Evolutionary conservation across 2,797 vertebrate genomes (phyloP).

Genomic region (Fistularia tabacaria): DNA sequence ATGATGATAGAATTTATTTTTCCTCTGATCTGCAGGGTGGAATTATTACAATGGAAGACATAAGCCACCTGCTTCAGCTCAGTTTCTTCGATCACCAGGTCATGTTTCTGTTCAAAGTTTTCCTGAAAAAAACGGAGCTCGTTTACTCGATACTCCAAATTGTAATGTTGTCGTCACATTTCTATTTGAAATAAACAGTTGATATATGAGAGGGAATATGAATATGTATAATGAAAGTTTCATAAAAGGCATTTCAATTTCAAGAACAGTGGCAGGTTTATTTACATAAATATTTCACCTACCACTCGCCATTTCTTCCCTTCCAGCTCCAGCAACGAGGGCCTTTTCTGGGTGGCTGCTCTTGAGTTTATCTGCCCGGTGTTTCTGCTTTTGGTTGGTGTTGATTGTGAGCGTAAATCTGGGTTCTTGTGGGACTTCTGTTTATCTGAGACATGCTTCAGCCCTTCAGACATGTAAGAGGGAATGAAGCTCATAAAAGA

Average conservation of each 20-base stretch:
- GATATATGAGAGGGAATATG: background rate
- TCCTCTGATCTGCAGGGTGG: constrained; percentile 90
- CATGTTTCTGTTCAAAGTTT: constrained; percentile 87
- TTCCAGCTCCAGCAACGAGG: constrained; percentile 87
- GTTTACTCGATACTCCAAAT: background rate
- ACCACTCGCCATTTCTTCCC: constrained; percentile 99
- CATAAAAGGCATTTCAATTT: background rate
- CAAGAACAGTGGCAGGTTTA: background rate
- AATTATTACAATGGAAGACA: constrained; percentile 87
- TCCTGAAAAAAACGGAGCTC: constrained; percentile 72
- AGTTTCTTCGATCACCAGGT: constrained; percentile 88
- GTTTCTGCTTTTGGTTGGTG: constrained; percentile 74
- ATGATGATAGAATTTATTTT: constrained; percentile 97
- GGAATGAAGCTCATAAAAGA: background rate
- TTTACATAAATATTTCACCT: constrained; percentile 46
- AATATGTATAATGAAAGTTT: background rate
- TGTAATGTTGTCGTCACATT: too few species aligned
- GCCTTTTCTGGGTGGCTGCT: constrained; percentile 66
- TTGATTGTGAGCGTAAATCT: constrained; percentile 75
- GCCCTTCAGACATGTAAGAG: constrained; percentile 65
- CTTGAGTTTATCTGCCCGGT: constrained; percentile 29
- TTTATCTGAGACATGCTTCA: constrained; percentile 88
- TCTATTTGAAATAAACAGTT: too few species aligned
- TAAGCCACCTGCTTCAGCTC: constrained; percentile 96
- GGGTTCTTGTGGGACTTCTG: constrained; percentile 94